Conservation (phyloP, 2,797 vertebrate genomes). For the Brachyalestes nurse region DNA sequence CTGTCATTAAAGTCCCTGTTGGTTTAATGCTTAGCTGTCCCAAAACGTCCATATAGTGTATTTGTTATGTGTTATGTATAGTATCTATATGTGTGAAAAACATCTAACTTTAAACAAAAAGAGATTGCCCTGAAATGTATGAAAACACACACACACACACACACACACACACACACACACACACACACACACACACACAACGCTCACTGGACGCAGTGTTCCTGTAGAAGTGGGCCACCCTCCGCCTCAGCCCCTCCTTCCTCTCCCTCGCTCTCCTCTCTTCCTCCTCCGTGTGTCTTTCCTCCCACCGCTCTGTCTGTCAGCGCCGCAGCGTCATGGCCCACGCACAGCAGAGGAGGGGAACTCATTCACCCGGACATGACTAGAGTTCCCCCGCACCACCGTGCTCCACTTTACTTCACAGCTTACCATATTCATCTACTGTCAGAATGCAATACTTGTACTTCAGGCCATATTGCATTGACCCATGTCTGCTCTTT, state of each 20-base stretch:
- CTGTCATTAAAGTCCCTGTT: no score
- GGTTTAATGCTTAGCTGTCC: no score
- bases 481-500: conserved; percentile 21
- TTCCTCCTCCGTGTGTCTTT: conserved; percentile 55
- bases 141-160: no score
- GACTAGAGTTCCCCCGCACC: conserved; percentile 29
- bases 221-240: conserved; percentile 70
- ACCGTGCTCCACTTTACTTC: conserved; percentile 16
- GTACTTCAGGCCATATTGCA: neutral
- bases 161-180: conserved; percentile 57
- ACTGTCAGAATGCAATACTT: conserved; percentile 15
- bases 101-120: no score
- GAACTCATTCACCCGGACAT: conserved; percentile 32
- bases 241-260: conserved; percentile 44
- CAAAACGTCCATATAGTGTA: no score
- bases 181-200: conserved; percentile 42
- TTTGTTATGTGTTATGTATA: no score
- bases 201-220: conserved; percentile 66
- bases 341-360: conserved; percentile 28
- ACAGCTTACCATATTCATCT: conserved; percentile 20
- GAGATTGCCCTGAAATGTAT: no score
- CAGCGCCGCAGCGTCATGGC: conserved; percentile 35
- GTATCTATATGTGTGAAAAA: no score
- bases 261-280: conserved; percentile 24
- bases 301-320: conserved; percentile 65